Evolutionary conservation across 2,888 invertebrate species (phyloP).

Genomic region (Antheraea yamamai): DNA sequence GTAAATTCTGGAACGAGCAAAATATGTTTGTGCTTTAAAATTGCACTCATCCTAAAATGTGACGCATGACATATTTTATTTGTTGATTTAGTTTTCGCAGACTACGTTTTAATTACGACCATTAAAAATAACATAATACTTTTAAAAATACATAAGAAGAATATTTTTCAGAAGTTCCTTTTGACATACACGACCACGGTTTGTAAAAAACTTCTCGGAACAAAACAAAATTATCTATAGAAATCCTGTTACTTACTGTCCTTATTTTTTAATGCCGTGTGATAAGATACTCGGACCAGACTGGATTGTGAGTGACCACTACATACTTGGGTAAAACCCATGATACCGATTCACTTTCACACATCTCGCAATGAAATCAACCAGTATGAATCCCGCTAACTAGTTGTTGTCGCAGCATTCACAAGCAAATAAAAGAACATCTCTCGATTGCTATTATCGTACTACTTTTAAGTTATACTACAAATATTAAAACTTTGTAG

Average conservation of each 20-base stretch:
- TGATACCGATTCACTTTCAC: background rate
- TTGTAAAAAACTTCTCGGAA: background rate
- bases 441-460: background rate
- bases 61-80: background rate
- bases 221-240: too few relatives aligned
- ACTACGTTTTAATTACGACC: background rate
- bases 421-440: background rate
- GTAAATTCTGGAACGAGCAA: slow-evolving; percentile 28
- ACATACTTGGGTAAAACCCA: background rate
- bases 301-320: background rate
- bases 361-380: background rate
- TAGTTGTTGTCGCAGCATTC: background rate
- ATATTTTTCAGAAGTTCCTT: too few relatives aligned
- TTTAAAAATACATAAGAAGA: background rate
- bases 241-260: background rate
- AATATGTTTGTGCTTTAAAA: slow-evolving; percentile 22
- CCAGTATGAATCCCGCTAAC: background rate
- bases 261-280: background rate
- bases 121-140: background rate
- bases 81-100: background rate
- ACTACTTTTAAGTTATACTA: too few relatives aligned
- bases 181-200: background rate
- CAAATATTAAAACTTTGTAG: background rate
- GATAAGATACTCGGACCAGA: background rate
- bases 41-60: background rate